Percentiles rank a stretch among this genome's conserved stretches.
Conservation (phyloP, 2,797 vertebrate genomes). For the Antrozous pallidus region DNA sequence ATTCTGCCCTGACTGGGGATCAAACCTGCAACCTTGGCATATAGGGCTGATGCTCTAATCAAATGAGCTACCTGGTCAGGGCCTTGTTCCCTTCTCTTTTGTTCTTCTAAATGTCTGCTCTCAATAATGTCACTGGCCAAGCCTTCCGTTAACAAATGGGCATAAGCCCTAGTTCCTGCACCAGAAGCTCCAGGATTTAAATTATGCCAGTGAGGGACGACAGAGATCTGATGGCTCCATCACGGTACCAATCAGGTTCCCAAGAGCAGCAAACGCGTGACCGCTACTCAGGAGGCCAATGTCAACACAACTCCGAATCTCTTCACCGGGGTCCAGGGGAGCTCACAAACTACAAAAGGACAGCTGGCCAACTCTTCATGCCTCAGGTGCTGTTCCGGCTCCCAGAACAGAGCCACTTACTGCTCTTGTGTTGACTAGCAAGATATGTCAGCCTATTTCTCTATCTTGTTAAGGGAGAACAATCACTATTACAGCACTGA, state of each 20-base stretch:
- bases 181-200: not conserved
- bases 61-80: not conserved
- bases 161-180: not conserved
- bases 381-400: not conserved
- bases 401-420: not conserved
- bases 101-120: not conserved
- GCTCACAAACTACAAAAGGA: not conserved
- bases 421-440: not conserved
- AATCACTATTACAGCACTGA: not conserved
- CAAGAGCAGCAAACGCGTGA: not conserved
- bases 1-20: not conserved
- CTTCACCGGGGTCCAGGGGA: not conserved
- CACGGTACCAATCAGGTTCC: not conserved
- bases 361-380: not conserved
- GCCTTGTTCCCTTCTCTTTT: not conserved
- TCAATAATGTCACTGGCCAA: not conserved
- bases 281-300: not conserved
- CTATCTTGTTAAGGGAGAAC: not conserved
- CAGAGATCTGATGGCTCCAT: not conserved
- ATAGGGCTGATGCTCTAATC: not conserved
- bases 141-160: not conserved
- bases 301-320: not conserved
- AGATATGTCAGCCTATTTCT: not conserved
- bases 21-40: not conserved
- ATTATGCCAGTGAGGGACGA: not conserved